phyloP scores from a whole-genome alignment of 2,888 invertebrate species.

The Boloria euphrosyne region DNA sequence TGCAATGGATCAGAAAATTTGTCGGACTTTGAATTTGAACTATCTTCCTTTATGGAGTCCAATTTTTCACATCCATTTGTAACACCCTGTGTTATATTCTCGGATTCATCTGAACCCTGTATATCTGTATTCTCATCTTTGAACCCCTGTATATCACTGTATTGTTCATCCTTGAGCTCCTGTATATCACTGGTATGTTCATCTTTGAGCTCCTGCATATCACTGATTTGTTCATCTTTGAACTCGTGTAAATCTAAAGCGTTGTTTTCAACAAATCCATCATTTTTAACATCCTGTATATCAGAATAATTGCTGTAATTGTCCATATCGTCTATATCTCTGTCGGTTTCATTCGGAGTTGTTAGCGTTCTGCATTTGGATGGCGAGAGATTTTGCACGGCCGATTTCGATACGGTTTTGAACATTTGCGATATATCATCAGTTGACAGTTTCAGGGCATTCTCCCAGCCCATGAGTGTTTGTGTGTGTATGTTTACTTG shows the following conservation, averaged over 20 bases:
- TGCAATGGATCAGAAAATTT: slow-evolving; percentile 55
- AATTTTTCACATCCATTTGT: slow-evolving; percentile 32
- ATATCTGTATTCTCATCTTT: slow-evolving; percentile 3
- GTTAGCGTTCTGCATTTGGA: slow-evolving; percentile 52
- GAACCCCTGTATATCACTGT: not conserved
- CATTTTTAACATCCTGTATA: slow-evolving; percentile 28
- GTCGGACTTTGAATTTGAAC: slow-evolving; percentile 43
- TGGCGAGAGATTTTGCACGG: slow-evolving; percentile 68
- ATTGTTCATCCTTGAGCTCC: slow-evolving; percentile 1
- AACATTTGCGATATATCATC: slow-evolving; percentile 62
- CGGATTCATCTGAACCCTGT: not conserved
- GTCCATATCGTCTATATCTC: slow-evolving; percentile 58
- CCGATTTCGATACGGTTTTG: slow-evolving; percentile 70
- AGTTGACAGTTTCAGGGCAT: slow-evolving; percentile 58
- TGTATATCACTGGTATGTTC: not conserved
- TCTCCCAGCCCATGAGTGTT: slow-evolving; percentile 62
- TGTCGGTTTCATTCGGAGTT: slow-evolving; percentile 58
- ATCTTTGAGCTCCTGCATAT: not conserved
- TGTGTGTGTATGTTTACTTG: slow-evolving; percentile 62
- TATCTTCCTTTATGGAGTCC: slow-evolving; percentile 39
- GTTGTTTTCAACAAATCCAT: not conserved
- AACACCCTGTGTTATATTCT: not conserved
- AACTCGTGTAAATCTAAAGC: not conserved
- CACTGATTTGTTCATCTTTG: too few relatives aligned
- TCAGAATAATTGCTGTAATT: slow-evolving; percentile 47